Base-by-base conservation (phyloP, 2,888 invertebrate species). In the Ypsolopha sequella region DNA sequence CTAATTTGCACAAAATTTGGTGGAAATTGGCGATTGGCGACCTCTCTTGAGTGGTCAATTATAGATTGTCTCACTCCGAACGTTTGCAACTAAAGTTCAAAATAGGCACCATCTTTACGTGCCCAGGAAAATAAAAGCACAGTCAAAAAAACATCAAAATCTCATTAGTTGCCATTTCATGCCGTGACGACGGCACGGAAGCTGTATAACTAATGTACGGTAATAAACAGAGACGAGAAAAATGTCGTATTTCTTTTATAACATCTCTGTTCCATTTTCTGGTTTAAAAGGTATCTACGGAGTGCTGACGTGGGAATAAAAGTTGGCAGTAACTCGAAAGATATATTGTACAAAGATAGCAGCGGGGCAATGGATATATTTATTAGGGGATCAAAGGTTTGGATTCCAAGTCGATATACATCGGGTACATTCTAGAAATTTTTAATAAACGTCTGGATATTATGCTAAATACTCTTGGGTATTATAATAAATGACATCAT, bases 61-160 rank as follows among this genome's bases (percentile, higher is more conserved):
- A 24, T 24, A 24, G 24, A 24, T 24, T 24, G 24, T 24, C 24
- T 4, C 49, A 39, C 41, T 41, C 14, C 7, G 11, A 36, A 48
- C 35, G 48, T 48, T 36, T 36, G 8, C 14, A 13, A 36, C 35
- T 10, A 51, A 34, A 36, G 33, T 8, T 44, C 39, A 35, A 36
- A 52, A 11, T 39, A 52, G 39, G 36, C 14, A 38, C 47, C 56
- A 53, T 75, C 69, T 72, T 71, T 66, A 73, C 66, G 70, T 66
- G 63, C 74, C 64, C 67, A 71, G 72, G 69, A 81, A 84, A 84
- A 84, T 84, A 86, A 86, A 80, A 80, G 75, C 75, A 78, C 81
- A 84, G 86, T 86, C 85, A 86, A 86, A 86, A 85, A 85, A 86
- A 85, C 86, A 86, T 86, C 86, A 86, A 85, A 86, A 85, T 80